Conservation (phyloP, 2,113 vertebrate genomes). For the Amblyopsis rosae region DNA sequence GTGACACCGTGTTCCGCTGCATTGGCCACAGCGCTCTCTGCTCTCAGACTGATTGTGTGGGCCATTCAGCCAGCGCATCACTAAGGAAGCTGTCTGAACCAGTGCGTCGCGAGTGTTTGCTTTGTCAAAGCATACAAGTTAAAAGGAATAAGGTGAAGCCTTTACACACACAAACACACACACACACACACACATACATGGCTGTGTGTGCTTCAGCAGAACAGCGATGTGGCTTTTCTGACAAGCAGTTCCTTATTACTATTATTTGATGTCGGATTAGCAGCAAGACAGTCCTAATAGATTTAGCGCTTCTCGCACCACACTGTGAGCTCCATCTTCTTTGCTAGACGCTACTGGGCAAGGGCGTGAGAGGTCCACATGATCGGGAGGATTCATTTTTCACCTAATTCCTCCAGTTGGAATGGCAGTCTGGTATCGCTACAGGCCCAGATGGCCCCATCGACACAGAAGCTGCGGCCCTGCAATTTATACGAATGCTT, state of each 20-base stretch:
- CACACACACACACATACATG: conserved; percentile 1
- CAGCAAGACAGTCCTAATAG: conserved; percentile 8
- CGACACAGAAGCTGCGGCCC: conserved; percentile 33
- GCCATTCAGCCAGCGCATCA: too few species aligned
- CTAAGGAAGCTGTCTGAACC: too few species aligned
- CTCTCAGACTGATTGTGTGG: too few species aligned
- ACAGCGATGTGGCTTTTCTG: too few species aligned
- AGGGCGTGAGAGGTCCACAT: conserved; percentile 28
- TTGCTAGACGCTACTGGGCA: conserved; percentile 29
- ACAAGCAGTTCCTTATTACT: too few species aligned
- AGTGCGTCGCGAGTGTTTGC: too few species aligned
- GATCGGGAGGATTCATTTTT: conserved; percentile 63
- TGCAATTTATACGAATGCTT: conserved; percentile 2
- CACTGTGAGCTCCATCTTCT: conserved; percentile 30
- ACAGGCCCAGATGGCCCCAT: conserved; percentile 59
- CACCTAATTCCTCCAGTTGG: conserved; percentile 61
- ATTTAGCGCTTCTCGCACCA: background rate
- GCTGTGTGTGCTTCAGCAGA: too few species aligned
- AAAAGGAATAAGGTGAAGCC: too few species aligned
- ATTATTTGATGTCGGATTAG: too few species aligned
- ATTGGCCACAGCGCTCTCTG: too few species aligned
- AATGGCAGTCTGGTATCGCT: conserved; percentile 48
- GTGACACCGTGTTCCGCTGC: too few species aligned
- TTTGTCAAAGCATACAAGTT: too few species aligned
- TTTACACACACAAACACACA: conserved; percentile 5